phyloP scores from a whole-genome alignment of 2,888 invertebrate genomes.

The Syritta pipiens region DNA sequence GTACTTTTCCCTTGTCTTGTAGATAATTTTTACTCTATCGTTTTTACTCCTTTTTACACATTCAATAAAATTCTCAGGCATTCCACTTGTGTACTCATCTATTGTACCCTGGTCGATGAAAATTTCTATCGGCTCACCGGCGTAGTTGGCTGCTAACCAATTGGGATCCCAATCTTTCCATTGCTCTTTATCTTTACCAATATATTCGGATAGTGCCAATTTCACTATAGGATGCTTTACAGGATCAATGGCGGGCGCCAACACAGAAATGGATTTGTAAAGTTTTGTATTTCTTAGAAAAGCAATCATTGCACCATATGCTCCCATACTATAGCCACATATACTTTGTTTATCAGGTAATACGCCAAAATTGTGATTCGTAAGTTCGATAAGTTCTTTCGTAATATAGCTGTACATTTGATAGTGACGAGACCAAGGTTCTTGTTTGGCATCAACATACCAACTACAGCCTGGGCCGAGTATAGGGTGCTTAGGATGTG shows the following conservation, averaged over 20 bases:
- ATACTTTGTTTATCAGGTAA: conserved; percentile 84
- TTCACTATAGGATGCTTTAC: conserved; percentile 90
- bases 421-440: conserved; percentile 96
- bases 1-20: conserved; percentile 90
- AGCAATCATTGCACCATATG: conserved; percentile 96
- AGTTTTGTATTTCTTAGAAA: conserved; percentile 93
- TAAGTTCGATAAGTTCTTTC: conserved; percentile 87
- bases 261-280: conserved; percentile 94
- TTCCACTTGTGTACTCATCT: conserved; percentile 88
- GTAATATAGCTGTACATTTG: conserved; percentile 97
- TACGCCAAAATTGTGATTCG: conserved; percentile 87
- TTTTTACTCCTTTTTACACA: conserved; percentile 75
- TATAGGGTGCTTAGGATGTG: conserved; percentile 93
- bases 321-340: conserved; percentile 98
- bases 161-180: conserved; percentile 96
- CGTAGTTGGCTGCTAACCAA: conserved; percentile 88
- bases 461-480: conserved; percentile 98
- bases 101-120: conserved; percentile 93
- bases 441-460: conserved; percentile 93
- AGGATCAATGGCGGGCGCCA: conserved; percentile 97
- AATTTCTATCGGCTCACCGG: conserved; percentile 90
- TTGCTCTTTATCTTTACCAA: conserved; percentile 83
- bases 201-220: conserved; percentile 90
- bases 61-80: conserved; percentile 89
- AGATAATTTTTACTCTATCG: conserved; percentile 84